A percentile compares a stretch with the other conserved stretches of the same genome.
Evolutionary conservation across 2,888 invertebrate species (phyloP).

Genomic region (Gisinianus flammeolus): DNA sequence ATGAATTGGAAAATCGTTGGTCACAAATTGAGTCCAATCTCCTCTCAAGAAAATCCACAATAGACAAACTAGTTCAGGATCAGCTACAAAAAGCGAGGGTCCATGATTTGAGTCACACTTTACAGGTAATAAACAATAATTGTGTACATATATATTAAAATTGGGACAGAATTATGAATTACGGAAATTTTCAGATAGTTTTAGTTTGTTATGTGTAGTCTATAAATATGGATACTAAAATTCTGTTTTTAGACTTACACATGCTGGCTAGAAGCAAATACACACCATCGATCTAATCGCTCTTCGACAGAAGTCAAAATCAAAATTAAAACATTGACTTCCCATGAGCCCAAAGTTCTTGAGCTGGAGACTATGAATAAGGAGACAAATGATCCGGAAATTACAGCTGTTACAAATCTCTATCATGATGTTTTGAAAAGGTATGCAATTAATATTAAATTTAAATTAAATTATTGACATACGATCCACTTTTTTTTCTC

Average conservation of each 20-base stretch:
- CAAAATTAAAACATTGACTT: slow-evolving; percentile 31
- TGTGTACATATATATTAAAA: not conserved
- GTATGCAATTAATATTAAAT: not conserved
- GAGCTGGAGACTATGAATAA: slow-evolving; percentile 28
- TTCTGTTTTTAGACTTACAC: slow-evolving; percentile 25
- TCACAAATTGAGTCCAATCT: slow-evolving; percentile 21
- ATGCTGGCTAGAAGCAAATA: slow-evolving; percentile 26
- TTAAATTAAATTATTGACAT: too few relatives aligned
- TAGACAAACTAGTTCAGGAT: slow-evolving; percentile 35
- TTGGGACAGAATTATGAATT: not conserved
- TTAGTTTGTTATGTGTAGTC: slow-evolving; percentile 3
- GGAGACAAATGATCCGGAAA: slow-evolving; percentile 3
- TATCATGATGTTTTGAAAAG: slow-evolving; percentile 2
- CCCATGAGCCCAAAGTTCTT: slow-evolving; percentile 29
- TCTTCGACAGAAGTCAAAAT: slow-evolving; percentile 37
- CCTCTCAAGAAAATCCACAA: slow-evolving; percentile 18
- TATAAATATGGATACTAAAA: not conserved
- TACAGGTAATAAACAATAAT: slow-evolving; percentile 4
- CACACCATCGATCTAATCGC: slow-evolving; percentile 28
- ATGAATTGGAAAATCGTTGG: slow-evolving; percentile 21
- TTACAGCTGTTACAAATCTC: not conserved
- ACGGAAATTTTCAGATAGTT: not conserved
- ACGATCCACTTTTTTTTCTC: too few relatives aligned
- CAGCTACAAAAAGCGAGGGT: slow-evolving; percentile 18
- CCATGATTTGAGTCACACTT: slow-evolving; percentile 23